Evolutionary conservation across 1,140 invertebrate genomes (phyloP), one percentile per base, ranked within the genome.

Genomic region (Tyrophagus putrescentiae): DNA sequence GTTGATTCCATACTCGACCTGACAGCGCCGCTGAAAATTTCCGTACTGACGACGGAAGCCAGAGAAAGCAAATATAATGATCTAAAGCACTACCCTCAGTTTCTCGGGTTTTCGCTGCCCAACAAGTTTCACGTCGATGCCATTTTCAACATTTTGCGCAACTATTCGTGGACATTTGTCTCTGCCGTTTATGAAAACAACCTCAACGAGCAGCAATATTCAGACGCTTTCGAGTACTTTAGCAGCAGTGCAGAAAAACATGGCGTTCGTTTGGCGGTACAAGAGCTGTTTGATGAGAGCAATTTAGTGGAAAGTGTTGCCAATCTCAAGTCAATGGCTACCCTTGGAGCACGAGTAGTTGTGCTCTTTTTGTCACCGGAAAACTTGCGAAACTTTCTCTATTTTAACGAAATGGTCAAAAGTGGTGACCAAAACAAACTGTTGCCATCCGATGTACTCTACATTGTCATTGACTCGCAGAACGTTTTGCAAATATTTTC

Each of bases 91-190:
- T 67, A 67, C 42, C 67, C 68, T 23, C 63, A 64, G 0, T 66
- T 70, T 4, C 59, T 72, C 3, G 67, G 69, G 16, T 62, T 69
- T 4, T 66, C 66, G 3, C 60, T 68, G n/a, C 63, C 67, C 7
- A 68, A 68, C 42, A 39, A 63, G 21, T 54, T 68, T 3, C 60
- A 62, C 41, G 68, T 66, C 1, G 63, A 63, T 13, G 65, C 64
- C 5, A 53, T 70, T 13, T 54, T 67, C 0, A 62, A 58, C 9
- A 39, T 70, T 16, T 31, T 69, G 25, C 45, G 63, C 13, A 64
- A 68, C 25, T 65, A 66, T 36, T 62, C 65, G 16, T 70, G 69
- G 69, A 57, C 61, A 29, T 67, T 65, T 34, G 64, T 71, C 4
- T 67, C 68, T 21, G 60, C 67, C 7, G 56, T 72, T 27, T 68